phyloP scores from a whole-genome alignment of 2,888 invertebrate genomes.

The Ypsolopha scabrella region DNA sequence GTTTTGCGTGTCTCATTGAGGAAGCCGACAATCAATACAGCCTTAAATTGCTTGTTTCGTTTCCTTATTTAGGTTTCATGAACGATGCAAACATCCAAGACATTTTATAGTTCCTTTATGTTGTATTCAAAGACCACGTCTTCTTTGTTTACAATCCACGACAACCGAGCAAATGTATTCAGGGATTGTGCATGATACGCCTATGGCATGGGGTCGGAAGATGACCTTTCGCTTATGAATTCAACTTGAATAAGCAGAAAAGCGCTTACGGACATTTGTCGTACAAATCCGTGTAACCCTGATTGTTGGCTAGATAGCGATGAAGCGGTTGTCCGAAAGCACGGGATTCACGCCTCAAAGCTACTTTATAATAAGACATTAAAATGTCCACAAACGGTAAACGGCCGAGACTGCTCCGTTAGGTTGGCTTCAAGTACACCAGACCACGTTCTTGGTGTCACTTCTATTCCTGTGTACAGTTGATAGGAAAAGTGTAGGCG shows the following conservation, averaged over 20 bases:
- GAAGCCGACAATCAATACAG: too few relatives aligned
- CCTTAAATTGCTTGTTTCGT: too few relatives aligned
- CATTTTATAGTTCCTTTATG: too few relatives aligned
- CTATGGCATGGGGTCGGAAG: background rate
- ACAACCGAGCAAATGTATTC: background rate
- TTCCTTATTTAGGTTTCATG: too few relatives aligned
- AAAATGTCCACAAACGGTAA: conserved; percentile 44
- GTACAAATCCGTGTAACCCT: conserved; percentile 4
- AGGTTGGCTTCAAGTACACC: conserved; percentile 37
- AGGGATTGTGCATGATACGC: background rate
- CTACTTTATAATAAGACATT: conserved; percentile 9
- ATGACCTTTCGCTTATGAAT: conserved; percentile 2
- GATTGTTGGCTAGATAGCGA: conserved; percentile 8
- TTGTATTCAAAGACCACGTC: background rate
- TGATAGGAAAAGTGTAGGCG: background rate
- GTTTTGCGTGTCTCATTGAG: too few relatives aligned
- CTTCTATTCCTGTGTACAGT: conserved; percentile 7
- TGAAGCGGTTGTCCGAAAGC: background rate
- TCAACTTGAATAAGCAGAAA: background rate
- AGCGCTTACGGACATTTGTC: background rate
- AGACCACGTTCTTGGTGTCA: conserved; percentile 18
- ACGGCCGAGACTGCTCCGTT: conserved; percentile 29
- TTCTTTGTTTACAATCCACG: background rate
- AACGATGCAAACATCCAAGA: too few relatives aligned
- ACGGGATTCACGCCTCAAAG: conserved; percentile 6